A percentile compares a stretch with the other conserved stretches of the same genome.
Conservation (phyloP, 92 coral and sea anemone species). For the Palythoa grandis region DNA sequence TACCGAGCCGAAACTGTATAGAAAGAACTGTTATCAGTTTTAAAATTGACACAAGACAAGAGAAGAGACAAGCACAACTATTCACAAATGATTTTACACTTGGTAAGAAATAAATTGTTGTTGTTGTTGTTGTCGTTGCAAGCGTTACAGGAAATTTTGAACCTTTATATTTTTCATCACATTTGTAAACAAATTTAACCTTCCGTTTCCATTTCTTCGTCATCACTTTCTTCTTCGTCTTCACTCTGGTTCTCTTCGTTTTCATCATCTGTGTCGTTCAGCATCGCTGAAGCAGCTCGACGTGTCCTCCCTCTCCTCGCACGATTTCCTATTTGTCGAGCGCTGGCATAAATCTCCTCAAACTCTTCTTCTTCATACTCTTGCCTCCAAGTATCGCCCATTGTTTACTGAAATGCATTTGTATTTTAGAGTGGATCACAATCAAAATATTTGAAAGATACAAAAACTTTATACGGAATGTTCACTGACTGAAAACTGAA, state of each 20-base stretch:
- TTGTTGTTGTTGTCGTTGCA: too few relatives aligned
- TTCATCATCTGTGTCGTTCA: slow-evolving; percentile 47
- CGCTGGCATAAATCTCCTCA: slow-evolving; percentile 54
- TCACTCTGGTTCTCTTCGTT: slow-evolving; percentile 42
- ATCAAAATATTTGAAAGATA: neutral
- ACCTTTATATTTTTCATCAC: neutral
- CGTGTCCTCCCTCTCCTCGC: slow-evolving; percentile 54
- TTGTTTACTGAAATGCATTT: slow-evolving; percentile 5
- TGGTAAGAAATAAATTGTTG: too few relatives aligned
- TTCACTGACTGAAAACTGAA: neutral
- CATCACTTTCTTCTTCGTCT: slow-evolving; percentile 33
- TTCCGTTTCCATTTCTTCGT: slow-evolving; percentile 51
- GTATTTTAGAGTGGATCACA: neutral
- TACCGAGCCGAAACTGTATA: too few relatives aligned
- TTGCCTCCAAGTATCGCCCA: slow-evolving; percentile 18
- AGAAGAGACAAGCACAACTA: too few relatives aligned
- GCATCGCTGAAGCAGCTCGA: slow-evolving; percentile 24
- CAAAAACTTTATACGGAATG: too few relatives aligned
- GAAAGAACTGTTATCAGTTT: too few relatives aligned
- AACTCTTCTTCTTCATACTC: slow-evolving; percentile 54
- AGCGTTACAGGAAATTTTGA: too few relatives aligned
- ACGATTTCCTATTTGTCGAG: slow-evolving; percentile 45
- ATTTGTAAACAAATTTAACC: slow-evolving; percentile 16
- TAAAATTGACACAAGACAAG: too few relatives aligned
- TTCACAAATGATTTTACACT: too few relatives aligned